phyloP scores from a whole-genome alignment of 1,140 invertebrate genomes.

The Lamellibrachia luymesi region DNA sequence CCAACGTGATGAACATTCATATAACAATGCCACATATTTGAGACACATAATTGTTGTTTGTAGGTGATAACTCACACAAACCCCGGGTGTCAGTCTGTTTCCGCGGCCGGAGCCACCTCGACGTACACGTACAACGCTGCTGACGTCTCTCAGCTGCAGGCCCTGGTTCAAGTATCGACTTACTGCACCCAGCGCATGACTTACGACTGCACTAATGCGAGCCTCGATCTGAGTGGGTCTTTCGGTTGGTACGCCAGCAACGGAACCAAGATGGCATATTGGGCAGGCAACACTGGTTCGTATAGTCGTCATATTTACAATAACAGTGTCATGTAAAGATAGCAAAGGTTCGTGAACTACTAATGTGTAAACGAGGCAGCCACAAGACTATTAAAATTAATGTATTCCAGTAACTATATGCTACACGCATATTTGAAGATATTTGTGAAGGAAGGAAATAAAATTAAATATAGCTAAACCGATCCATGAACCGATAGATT shows the following conservation, averaged over 20 bases:
- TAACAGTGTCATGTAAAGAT: too few relatives aligned
- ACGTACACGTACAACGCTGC: not conserved
- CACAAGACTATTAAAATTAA: too few relatives aligned
- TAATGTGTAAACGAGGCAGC: too few relatives aligned
- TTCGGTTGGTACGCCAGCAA: slow-evolving; percentile 7
- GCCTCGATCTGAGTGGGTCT: not conserved
- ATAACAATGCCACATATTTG: not conserved
- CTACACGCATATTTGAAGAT: too few relatives aligned
- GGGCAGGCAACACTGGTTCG: slow-evolving; percentile 12
- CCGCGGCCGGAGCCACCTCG: not conserved
- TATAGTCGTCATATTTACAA: not conserved
- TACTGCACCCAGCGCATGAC: slow-evolving; percentile 9
- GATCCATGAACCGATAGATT: too few relatives aligned
- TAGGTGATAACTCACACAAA: not conserved
- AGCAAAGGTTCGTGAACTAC: too few relatives aligned
- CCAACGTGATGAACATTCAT: not conserved
- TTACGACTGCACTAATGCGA: not conserved
- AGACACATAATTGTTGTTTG: not conserved
- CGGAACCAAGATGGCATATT: not conserved
- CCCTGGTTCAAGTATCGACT: not conserved
- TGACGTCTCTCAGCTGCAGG: not conserved
- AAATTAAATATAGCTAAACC: too few relatives aligned
- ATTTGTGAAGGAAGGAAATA: too few relatives aligned
- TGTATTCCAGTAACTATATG: too few relatives aligned
- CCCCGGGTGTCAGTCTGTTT: not conserved